Percentiles rank a stretch among this genome's conserved stretches.
phyloP scores from a whole-genome alignment of 2,888 invertebrate genomes.

The Harpalus rubripes region DNA sequence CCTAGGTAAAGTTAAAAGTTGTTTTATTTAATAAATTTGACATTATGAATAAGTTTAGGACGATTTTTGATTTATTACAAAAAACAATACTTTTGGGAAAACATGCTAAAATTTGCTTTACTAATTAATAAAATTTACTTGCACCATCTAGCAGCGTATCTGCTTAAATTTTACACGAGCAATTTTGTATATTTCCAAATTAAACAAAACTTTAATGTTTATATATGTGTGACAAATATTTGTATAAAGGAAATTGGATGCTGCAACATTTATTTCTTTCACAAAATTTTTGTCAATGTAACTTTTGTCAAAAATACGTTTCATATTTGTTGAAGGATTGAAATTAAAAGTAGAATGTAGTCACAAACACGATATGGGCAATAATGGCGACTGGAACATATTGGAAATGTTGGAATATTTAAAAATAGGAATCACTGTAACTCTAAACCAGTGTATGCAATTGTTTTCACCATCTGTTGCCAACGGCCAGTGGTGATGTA shows the following conservation, averaged over 20 bases:
- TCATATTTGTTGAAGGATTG: conserved; percentile 11
- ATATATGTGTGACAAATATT: conserved; percentile 36
- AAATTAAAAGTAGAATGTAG: background rate
- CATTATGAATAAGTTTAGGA: too few relatives aligned
- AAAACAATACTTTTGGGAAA: too few relatives aligned
- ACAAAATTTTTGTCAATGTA: conserved; percentile 7
- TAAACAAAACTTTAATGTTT: conserved; percentile 17
- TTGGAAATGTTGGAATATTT: background rate
- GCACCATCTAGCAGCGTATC: too few relatives aligned
- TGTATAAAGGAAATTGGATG: conserved; percentile 1
- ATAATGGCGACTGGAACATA: background rate
- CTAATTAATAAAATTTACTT: too few relatives aligned
- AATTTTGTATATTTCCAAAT: background rate
- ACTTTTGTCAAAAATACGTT: conserved; percentile 1
- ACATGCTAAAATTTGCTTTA: too few relatives aligned
- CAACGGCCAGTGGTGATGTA: background rate
- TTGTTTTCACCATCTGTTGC: background rate
- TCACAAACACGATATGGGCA: background rate
- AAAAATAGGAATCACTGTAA: background rate
- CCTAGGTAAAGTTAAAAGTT: too few relatives aligned
- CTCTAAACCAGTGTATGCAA: background rate
- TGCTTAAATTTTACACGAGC: background rate
- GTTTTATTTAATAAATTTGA: too few relatives aligned
- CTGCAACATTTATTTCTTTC: conserved; percentile 4
- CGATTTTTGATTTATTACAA: too few relatives aligned